Conservation (phyloP, 2,113 vertebrate species). For the Indicator indicator region DNA sequence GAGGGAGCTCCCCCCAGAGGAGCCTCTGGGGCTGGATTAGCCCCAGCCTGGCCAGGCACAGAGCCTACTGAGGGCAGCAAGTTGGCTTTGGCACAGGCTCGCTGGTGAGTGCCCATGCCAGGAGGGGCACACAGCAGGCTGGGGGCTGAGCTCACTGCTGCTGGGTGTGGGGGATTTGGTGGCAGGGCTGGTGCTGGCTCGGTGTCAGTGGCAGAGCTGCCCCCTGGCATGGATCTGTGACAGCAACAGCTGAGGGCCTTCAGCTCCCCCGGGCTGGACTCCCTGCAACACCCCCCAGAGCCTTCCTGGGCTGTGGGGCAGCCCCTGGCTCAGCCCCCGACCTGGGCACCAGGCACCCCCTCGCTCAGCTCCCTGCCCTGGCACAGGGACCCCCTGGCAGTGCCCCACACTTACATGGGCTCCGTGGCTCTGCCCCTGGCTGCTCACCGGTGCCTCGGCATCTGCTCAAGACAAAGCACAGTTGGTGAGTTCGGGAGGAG, state of each 20-base stretch:
- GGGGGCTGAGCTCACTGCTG: neutral
- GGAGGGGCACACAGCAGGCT: accelerated
- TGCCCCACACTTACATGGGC: slow-evolving; percentile 30
- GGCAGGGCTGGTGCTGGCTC: neutral
- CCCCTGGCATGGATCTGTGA: neutral
- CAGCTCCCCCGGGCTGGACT: accelerated
- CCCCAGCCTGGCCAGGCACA: neutral
- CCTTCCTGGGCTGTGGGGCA: neutral
- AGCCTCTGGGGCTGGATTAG: accelerated
- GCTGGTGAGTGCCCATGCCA: accelerated
- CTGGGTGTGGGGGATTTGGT: neutral
- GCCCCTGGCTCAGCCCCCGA: neutral
- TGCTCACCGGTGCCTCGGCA: neutral
- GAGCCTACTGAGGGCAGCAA: accelerated
- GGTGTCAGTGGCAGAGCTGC: neutral
- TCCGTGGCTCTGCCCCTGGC: neutral
- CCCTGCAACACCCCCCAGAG: neutral
- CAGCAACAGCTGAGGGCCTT: slow-evolving; percentile 19
- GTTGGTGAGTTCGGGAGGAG: neutral
- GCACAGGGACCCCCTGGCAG: too few species aligned
- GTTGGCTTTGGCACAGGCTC: accelerated
- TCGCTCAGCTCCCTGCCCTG: neutral
- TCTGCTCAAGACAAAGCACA: slow-evolving; percentile 5
- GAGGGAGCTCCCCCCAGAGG: neutral
- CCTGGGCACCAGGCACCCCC: too few species aligned